Evolutionary conservation across 2,113 vertebrate genomes (phyloP).

Genomic region (Talpa occidentalis): DNA sequence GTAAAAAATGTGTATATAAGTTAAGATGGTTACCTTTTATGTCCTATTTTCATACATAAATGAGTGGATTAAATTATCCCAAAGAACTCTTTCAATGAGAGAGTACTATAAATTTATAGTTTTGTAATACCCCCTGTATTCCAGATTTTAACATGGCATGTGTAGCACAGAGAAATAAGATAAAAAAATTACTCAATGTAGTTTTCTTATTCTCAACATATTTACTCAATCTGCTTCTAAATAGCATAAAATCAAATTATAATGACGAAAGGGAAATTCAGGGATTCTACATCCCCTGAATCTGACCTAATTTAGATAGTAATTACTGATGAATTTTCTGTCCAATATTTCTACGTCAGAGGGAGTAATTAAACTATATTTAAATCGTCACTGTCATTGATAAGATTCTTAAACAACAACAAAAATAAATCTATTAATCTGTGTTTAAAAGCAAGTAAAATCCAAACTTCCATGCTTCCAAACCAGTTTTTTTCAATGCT

Average conservation of each 20-base stretch:
- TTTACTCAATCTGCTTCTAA: not conserved
- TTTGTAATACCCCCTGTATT: not conserved
- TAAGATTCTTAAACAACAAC: not conserved
- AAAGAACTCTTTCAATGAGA: not conserved
- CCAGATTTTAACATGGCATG: not conserved
- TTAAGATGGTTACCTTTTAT: not conserved
- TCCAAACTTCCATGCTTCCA: not conserved
- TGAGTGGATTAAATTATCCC: not conserved
- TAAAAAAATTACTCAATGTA: not conserved
- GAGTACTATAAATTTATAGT: not conserved
- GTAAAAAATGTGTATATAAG: not conserved
- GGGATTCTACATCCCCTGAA: not conserved
- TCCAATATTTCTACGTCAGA: not conserved
- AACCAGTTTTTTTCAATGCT: not conserved
- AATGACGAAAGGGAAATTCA: not conserved
- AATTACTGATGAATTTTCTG: not conserved
- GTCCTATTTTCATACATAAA: not conserved
- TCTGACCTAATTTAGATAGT: not conserved
- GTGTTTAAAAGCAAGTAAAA: not conserved
- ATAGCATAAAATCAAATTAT: not conserved
- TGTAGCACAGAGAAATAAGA: not conserved
- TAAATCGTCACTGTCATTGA: not conserved
- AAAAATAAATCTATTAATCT: not conserved
- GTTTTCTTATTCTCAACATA: not conserved
- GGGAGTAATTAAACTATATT: not conserved